Conservation (phyloP, 2,113 vertebrate species). For the Hypocryptadius cinnamomeus region DNA sequence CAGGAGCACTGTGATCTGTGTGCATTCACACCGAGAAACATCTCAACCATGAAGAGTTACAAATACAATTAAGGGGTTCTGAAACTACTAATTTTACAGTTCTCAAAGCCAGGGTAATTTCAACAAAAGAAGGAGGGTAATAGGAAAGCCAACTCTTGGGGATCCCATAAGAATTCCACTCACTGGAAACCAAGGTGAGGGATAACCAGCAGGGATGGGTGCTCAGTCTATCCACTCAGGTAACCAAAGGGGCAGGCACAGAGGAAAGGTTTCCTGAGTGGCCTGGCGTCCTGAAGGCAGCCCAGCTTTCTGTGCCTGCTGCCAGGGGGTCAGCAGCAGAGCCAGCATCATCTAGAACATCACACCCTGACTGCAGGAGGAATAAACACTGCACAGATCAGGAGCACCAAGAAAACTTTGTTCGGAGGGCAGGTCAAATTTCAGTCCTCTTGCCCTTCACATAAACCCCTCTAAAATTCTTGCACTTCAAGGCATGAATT, state of each 20-base stretch:
- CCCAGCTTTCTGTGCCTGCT: background rate
- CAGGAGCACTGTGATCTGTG: background rate
- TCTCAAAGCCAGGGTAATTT: background rate
- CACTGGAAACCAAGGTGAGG: background rate
- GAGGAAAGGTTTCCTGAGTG: background rate
- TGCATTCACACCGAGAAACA: background rate
- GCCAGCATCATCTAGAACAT: background rate
- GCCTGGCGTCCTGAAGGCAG: background rate
- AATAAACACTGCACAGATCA: background rate
- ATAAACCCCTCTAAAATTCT: background rate
- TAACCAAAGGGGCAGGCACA: background rate
- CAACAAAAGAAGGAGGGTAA: background rate
- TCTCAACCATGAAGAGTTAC: background rate
- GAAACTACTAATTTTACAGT: background rate
- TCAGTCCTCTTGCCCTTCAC: background rate
- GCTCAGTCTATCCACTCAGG: background rate
- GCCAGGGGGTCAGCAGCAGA: background rate
- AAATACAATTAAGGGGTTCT: background rate
- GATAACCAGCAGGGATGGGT: background rate
- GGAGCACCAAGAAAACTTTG: background rate
- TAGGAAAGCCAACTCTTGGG: background rate
- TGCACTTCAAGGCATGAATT: slow-evolving; percentile 3
- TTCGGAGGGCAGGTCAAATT: background rate
- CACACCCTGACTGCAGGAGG: background rate
- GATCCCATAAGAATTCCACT: background rate